Evolutionary conservation across 2,113 vertebrate species (phyloP).

Genomic region (Odontesthes bonariensis): DNA sequence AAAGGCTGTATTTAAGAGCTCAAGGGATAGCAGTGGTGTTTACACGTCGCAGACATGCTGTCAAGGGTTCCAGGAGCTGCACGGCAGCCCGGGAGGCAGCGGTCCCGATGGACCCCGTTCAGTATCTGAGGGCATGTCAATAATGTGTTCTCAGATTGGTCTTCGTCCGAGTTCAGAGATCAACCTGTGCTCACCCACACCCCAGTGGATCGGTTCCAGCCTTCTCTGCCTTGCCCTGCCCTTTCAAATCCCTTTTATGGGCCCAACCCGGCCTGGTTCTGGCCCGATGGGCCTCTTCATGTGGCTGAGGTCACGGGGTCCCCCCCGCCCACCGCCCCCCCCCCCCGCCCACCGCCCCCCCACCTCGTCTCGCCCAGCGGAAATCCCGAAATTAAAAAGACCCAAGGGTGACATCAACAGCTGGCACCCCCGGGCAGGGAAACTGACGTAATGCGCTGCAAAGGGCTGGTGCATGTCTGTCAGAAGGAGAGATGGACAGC

Average conservation of each 20-base stretch:
- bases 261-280: slow-evolving; percentile 31
- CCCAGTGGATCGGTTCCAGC: slow-evolving; percentile 33
- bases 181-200: slow-evolving; percentile 34
- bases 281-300: slow-evolving; percentile 61
- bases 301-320: slow-evolving; percentile 72
- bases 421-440: slow-evolving; percentile 65
- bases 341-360: slow-evolving; percentile 12
- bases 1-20: slow-evolving; percentile 78
- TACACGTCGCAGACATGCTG: slow-evolving; percentile 68
- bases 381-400: slow-evolving; percentile 82
- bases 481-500: slow-evolving; percentile 40
- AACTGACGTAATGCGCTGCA: slow-evolving; percentile 71
- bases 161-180: slow-evolving; percentile 12
- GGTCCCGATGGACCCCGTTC: neutral
- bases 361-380: slow-evolving; percentile 73
- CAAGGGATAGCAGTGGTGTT: slow-evolving; percentile 71
- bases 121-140: neutral
- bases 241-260: neutral
- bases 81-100: slow-evolving; percentile 33
- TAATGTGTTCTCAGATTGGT: neutral
- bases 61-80: slow-evolving; percentile 53
- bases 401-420: slow-evolving; percentile 80
- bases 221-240: slow-evolving; percentile 29
- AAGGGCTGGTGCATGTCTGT: slow-evolving; percentile 75
- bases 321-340: slow-evolving; percentile 13